Percentiles rank a stretch among this genome's conserved stretches.
Evolutionary conservation across 2,888 invertebrate genomes (phyloP).

Genomic region (Orchesellides sinensis): DNA sequence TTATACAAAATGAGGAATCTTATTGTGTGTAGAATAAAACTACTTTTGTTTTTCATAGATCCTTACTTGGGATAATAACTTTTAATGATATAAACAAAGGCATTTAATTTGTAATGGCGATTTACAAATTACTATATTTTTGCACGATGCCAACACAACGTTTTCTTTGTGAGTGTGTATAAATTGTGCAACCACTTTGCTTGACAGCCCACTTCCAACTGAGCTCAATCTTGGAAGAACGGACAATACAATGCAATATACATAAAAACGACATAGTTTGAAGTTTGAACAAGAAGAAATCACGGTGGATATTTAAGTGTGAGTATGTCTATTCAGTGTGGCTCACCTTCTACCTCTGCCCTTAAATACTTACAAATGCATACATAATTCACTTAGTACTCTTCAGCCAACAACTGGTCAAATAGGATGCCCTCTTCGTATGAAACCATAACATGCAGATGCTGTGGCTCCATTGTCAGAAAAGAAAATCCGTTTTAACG

Average conservation of each 20-base stretch:
- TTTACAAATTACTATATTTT: not conserved
- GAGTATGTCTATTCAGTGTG: too few relatives aligned
- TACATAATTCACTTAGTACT: constrained; percentile 8
- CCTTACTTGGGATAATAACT: too few relatives aligned
- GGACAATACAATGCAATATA: constrained; percentile 28
- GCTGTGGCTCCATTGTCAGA: constrained; percentile 47
- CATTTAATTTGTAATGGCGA: not conserved
- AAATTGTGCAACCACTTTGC: constrained; percentile 43
- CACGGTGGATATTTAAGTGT: too few relatives aligned
- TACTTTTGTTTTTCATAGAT: too few relatives aligned
- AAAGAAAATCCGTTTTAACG: constrained; percentile 52
- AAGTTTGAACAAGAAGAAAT: not conserved
- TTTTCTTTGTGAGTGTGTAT: constrained; percentile 3
- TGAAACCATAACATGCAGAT: constrained; percentile 31
- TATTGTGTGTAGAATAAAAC: too few relatives aligned
- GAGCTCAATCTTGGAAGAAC: constrained; percentile 44
- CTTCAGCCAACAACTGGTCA: constrained; percentile 53
- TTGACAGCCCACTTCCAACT: constrained; percentile 59
- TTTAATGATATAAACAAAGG: not conserved
- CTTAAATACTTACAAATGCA: constrained; percentile 7
- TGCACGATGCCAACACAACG: not conserved
- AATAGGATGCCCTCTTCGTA: constrained; percentile 61
- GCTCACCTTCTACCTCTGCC: too few relatives aligned
- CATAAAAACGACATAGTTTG: not conserved
- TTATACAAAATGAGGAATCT: too few relatives aligned